Percentiles rank a stretch among this genome's conserved stretches.
Evolutionary conservation across 1,140 invertebrate genomes (phyloP).

Genomic region (Schlechtendalia chinensis): DNA sequence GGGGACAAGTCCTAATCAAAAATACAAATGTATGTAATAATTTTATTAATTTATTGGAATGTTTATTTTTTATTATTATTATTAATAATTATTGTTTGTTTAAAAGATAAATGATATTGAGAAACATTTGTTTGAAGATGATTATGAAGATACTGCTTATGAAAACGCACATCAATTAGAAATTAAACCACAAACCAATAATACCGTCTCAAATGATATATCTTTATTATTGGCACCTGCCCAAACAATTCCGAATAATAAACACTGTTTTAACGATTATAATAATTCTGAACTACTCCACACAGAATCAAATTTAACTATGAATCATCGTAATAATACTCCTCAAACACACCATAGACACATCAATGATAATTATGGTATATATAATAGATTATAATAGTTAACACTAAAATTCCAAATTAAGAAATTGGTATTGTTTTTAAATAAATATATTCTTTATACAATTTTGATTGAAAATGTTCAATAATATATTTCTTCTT

Average conservation of each 20-base stretch:
- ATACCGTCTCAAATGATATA: not conserved
- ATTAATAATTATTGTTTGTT: not conserved
- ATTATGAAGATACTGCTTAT: not conserved
- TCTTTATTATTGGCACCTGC: not conserved
- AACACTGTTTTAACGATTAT: not conserved
- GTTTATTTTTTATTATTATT: not conserved
- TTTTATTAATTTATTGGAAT: not conserved
- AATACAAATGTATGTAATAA: constrained; percentile 8
- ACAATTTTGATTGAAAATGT: not conserved
- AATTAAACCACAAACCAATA: not conserved
- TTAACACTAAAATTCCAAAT: too few relatives aligned
- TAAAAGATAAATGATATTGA: constrained; percentile 5
- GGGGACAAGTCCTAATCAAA: not conserved
- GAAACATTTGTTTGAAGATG: constrained; percentile 19
- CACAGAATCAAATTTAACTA: not conserved
- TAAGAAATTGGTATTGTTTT: too few relatives aligned
- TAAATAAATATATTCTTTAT: too few relatives aligned
- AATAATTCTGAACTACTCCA: not conserved
- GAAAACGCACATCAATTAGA: not conserved
- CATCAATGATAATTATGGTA: constrained; percentile 24
- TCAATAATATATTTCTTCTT: not conserved
- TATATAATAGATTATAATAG: not conserved
- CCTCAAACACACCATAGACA: constrained; percentile 7
- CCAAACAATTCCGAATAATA: not conserved
- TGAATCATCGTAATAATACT: not conserved